Evolutionary conservation across 2,113 vertebrate species (phyloP).

Genomic region (Pangasianodon gigas): DNA sequence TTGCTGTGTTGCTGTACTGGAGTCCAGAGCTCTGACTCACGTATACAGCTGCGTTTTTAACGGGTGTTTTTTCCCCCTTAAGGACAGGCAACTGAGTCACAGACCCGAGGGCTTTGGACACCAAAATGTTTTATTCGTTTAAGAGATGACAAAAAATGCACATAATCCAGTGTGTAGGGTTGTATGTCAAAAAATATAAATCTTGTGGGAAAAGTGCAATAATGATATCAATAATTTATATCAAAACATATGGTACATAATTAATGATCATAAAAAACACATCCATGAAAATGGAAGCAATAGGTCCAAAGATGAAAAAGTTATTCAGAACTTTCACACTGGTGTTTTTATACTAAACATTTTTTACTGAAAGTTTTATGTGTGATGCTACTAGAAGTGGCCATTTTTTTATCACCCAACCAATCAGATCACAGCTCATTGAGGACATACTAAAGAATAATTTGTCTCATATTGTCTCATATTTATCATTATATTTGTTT

Average conservation of each 20-base stretch:
- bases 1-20: constrained; percentile 7
- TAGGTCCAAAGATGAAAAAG: not conserved
- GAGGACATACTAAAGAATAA: not conserved
- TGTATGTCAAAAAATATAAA: not conserved
- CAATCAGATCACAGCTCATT: not conserved
- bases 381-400: not conserved
- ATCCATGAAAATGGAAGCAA: not conserved
- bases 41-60: not conserved
- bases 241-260: not conserved
- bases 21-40: constrained; percentile 16
- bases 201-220: not conserved
- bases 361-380: not conserved
- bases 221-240: not conserved
- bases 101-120: not conserved
- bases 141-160: not conserved
- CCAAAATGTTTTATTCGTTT: not conserved
- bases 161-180: not conserved
- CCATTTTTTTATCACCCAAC: not conserved
- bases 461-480: not conserved
- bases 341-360: not conserved
- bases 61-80: not conserved
- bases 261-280: not conserved
- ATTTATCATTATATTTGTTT: not conserved
- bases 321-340: no score
- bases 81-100: not conserved